phyloP scores from a whole-genome alignment of 2,888 invertebrate species.

The Anthoptus insignis region DNA sequence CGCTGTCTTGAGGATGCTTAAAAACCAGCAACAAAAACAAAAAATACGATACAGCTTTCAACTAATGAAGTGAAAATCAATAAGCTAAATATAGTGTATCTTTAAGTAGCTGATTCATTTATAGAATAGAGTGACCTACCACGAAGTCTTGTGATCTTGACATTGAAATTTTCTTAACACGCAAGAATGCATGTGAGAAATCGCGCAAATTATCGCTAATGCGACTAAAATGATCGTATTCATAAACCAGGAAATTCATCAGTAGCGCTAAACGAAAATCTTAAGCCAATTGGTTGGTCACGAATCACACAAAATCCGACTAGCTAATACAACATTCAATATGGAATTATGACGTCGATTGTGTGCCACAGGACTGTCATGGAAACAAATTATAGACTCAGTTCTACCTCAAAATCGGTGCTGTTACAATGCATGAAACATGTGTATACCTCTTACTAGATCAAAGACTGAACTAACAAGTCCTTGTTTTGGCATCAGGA shows the following conservation, averaged over 20 bases:
- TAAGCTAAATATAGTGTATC: slow-evolving; percentile 7
- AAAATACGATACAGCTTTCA: slow-evolving; percentile 19
- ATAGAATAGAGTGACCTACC: slow-evolving; percentile 10
- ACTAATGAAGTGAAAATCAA: slow-evolving; percentile 32
- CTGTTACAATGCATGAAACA: too few species aligned
- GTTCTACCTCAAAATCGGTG: too few species aligned
- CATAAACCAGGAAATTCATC: slow-evolving; percentile 29
- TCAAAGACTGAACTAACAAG: too few species aligned
- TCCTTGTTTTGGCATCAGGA: too few species aligned
- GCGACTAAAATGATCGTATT: slow-evolving; percentile 50
- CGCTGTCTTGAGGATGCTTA: slow-evolving; percentile 3
- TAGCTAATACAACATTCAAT: neutral
- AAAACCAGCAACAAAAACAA: slow-evolving; percentile 1
- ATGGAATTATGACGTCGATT: too few species aligned
- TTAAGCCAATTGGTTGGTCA: slow-evolving; percentile 12
- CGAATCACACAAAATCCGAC: neutral
- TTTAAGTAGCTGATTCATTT: slow-evolving; percentile 9
- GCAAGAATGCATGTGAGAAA: slow-evolving; percentile 54
- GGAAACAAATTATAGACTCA: too few species aligned
- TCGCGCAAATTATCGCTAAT: slow-evolving; percentile 64
- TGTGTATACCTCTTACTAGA: too few species aligned
- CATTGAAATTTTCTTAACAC: slow-evolving; percentile 53
- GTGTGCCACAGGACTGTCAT: too few species aligned
- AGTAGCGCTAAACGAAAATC: slow-evolving; percentile 19
- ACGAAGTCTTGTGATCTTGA: slow-evolving; percentile 25